These are phyloP conservation scores for Pelmatolapia mariae DNA, from an alignment of 2,113 vertebrate species.

Conservation along the genomic window DNA sequence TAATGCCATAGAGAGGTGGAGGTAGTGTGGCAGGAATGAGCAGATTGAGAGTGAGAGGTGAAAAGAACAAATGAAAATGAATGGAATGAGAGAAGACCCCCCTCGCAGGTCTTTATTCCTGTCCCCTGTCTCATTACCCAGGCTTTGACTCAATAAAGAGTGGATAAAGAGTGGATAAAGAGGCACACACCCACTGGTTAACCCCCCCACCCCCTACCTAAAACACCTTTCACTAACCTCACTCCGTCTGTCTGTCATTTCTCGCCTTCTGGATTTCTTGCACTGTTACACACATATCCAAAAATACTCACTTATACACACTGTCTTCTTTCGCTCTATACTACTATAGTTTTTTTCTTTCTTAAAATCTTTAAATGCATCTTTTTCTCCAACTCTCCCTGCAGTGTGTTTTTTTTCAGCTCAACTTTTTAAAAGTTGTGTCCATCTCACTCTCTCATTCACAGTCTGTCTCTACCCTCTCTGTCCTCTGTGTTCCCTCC, in stretches of 20 bases:
- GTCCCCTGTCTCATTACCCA: conserved; percentile 68
- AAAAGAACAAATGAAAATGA: conserved; percentile 56
- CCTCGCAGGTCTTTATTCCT: conserved; percentile 53
- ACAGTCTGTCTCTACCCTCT: conserved; percentile 20
- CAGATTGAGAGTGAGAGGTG: conserved; percentile 53
- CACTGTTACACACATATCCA: conserved; percentile 4
- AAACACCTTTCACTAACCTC: conserved; percentile 27
- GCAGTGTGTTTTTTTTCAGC: conserved; percentile 9
- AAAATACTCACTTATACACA: conserved; percentile 16
- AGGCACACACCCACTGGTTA: conserved; percentile 39
- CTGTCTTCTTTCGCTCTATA: neutral
- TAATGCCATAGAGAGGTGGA: conserved; percentile 49
- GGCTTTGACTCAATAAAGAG: conserved; percentile 70
- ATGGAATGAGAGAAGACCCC: conserved; percentile 46
- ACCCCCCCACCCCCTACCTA: neutral
- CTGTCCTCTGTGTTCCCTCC: conserved; percentile 53
- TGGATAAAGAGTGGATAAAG: conserved; percentile 69
- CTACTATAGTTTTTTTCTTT: neutral
- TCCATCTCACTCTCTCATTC: conserved; percentile 40
- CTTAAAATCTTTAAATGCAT: conserved; percentile 35
- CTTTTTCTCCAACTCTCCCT: conserved; percentile 3
- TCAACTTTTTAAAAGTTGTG: conserved; percentile 60
- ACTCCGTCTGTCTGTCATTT: neutral
- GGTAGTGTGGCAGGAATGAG: conserved; percentile 27
- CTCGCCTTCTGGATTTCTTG: neutral